Evolutionary conservation across 2,888 invertebrate species (phyloP).

Genomic region (Mayetiola destructor): DNA sequence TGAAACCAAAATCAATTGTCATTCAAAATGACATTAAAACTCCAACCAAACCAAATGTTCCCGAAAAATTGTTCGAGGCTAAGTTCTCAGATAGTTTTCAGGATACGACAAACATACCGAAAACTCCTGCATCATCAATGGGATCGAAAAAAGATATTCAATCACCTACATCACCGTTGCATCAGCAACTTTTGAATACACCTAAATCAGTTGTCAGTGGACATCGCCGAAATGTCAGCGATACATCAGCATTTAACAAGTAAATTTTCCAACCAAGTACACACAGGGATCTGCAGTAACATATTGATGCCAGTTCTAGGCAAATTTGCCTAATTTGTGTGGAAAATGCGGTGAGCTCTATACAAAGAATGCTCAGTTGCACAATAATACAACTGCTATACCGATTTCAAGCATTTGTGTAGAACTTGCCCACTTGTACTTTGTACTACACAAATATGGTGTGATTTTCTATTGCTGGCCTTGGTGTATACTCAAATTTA

Average conservation of each 20-base stretch:
- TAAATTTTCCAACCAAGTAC: no score
- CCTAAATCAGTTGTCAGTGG: constrained; percentile 32
- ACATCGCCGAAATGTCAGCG: constrained; percentile 69
- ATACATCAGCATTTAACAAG: constrained; percentile 71
- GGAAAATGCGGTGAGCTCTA: no score
- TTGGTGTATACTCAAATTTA: constrained; percentile 17
- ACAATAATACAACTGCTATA: no score
- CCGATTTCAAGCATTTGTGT: no score
- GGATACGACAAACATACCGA: constrained; percentile 30
- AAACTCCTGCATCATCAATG: constrained; percentile 16
- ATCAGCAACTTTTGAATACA: constrained; percentile 25
- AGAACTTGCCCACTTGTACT: no score
- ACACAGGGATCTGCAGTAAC: no score
- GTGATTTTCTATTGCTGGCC: no score
- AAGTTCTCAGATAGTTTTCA: constrained; percentile 58
- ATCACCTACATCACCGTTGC: constrained; percentile 24
- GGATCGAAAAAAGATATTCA: constrained; percentile 18
- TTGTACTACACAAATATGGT: no score
- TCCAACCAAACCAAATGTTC: not conserved
- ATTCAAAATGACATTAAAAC: constrained; percentile 14
- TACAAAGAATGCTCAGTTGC: no score
- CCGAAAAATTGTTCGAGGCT: constrained; percentile 49
- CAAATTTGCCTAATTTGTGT: no score
- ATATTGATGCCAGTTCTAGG: no score
- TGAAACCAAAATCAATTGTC: constrained; percentile 18